Percentiles rank a stretch among this genome's conserved stretches.
These are phyloP conservation scores for Cuculus canorus DNA, from an alignment of 2,797 vertebrate species.

Conservation along the genomic window DNA sequence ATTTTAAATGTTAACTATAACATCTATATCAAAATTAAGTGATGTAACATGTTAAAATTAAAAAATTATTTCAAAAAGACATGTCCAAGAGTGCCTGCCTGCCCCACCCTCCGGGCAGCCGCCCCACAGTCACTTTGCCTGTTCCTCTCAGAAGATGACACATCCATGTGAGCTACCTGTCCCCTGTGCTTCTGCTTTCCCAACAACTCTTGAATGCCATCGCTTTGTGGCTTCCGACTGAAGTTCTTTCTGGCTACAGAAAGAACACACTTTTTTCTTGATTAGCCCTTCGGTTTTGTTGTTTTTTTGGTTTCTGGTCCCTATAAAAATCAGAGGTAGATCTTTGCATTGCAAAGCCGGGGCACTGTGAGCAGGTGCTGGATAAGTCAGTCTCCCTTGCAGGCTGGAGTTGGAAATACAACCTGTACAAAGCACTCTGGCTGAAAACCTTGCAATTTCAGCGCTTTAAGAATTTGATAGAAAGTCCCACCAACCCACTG, in stretches of 20 bases:
- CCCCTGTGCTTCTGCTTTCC: background rate
- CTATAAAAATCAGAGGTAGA: background rate
- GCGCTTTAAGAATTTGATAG: background rate
- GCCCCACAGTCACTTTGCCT: fast-evolving
- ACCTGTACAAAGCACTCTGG: background rate
- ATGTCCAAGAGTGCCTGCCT: no score
- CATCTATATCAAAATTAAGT: background rate
- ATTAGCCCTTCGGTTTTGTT: background rate
- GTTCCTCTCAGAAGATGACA: background rate
- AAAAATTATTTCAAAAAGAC: no score
- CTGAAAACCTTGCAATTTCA: background rate
- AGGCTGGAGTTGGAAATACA: background rate
- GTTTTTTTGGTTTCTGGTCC: background rate
- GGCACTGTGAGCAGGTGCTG: background rate
- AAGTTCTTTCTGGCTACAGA: no score
- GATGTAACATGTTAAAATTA: background rate
- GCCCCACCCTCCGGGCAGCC: background rate
- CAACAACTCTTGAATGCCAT: background rate
- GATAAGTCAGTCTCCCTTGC: background rate
- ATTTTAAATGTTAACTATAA: background rate
- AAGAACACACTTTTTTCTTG: background rate
- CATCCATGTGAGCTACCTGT: background rate
- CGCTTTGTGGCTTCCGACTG: background rate
- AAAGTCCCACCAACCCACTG: background rate
- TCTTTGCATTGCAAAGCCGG: background rate